phyloP scores from a whole-genome alignment of 2,113 vertebrate genomes.

The Hippocampus guttulatus region DNA sequence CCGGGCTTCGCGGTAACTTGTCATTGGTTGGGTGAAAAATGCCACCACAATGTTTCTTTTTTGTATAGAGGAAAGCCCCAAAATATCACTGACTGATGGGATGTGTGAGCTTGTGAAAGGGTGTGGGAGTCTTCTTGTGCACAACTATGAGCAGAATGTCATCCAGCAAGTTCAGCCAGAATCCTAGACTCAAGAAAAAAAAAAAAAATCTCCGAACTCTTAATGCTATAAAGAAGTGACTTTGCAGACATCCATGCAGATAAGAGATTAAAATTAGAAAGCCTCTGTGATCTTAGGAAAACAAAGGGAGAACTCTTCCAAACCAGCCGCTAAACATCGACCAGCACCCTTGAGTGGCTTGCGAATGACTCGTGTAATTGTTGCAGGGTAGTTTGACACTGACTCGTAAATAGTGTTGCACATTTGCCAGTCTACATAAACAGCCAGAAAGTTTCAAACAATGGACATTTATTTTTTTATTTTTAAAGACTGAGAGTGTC shows the following conservation, averaged over 20 bases:
- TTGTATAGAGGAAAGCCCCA: neutral
- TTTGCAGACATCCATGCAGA: neutral
- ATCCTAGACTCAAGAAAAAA: slow-evolving; percentile 13
- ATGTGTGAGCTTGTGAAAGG: slow-evolving; percentile 31
- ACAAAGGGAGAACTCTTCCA: neutral
- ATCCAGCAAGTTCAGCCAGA: slow-evolving; percentile 53
- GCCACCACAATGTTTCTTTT: neutral
- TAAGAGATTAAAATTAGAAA: neutral
- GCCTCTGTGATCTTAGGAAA: neutral
- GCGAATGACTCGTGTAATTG: neutral
- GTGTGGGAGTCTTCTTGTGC: slow-evolving; percentile 36
- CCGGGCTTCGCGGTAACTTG: slow-evolving; percentile 10
- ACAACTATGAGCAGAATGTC: slow-evolving; percentile 59
- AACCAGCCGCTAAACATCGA: neutral
- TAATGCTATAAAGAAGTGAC: neutral
- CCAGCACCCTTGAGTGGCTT: neutral
- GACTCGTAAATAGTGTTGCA: neutral
- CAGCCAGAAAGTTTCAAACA: neutral
- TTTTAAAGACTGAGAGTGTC: neutral
- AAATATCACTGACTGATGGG: slow-evolving; percentile 6
- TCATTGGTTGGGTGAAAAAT: neutral
- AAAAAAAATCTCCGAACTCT: slow-evolving; percentile 40
- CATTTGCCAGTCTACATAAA: neutral
- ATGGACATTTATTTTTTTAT: too few species aligned
- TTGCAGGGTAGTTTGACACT: neutral